Evolutionary conservation across 2,888 invertebrate genomes (phyloP), one percentile per base, ranked within the genome.

Genomic region (Taphrorychus bicolor): DNA sequence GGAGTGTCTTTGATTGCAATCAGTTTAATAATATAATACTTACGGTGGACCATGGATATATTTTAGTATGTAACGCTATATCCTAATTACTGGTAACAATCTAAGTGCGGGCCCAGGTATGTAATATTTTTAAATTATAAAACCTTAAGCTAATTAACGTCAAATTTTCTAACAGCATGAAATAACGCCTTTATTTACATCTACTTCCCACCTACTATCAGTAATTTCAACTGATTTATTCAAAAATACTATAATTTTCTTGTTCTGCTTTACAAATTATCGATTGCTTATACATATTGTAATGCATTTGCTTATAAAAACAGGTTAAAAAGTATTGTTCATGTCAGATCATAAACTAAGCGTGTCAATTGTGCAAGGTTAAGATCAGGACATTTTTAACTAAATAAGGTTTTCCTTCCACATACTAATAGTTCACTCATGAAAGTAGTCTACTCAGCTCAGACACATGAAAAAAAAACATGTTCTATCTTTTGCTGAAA

Each of bases 1-100:
- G 66, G 66, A 17, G 66, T 40, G 57, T 4, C 60, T 60, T 49
- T 59, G 58, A 64, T 58, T 58, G 58, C 58, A 64, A 58, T 64
- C 64, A 64, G 21, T 40, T 52, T 21, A 45, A 51, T 51, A 51
- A 51, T 51, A 58, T 58, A 62, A 62, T 17, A 64, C 48, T 21
- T 58, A 57, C 58, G 41, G 19, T 49, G 58, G 41, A 41, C 41
- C 23, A 57, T 63, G 32, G 21, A 54, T 54, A 54, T 45, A 51
- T 45, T 58, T 58, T 58, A 58, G 42, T 45, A 58, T 5, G 59
- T 59, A 51, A 32, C 24, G n/a, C 21, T 5, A 45, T 51, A 59
- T 51, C 23, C 49, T 22, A 59, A 32, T 51, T 54, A 54, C 23
- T 32, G 32, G 24, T 54, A 54, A 54, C 32, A 51, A 18, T 51